Evolutionary conservation across 2,113 vertebrate genomes (phyloP).

Genomic region (Zosterops borbonicus): DNA sequence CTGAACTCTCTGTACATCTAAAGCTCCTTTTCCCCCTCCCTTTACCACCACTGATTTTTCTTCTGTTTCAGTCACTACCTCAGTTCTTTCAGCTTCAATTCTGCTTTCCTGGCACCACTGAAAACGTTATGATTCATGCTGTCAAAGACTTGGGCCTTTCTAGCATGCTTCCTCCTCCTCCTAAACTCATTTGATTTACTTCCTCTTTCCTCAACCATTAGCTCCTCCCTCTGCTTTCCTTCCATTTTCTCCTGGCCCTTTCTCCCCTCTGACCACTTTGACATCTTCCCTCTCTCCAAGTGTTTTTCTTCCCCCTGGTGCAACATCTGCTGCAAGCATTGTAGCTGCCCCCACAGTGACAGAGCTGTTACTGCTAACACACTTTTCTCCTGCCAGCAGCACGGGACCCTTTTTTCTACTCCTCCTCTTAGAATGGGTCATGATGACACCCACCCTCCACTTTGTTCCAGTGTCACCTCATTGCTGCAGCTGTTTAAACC

Average conservation of each 20-base stretch:
- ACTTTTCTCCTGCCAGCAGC: background rate
- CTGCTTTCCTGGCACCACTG: background rate
- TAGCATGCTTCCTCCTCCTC: background rate
- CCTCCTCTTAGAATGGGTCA: background rate
- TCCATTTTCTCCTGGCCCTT: background rate
- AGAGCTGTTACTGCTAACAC: accelerated
- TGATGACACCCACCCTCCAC: accelerated
- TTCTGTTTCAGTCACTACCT: background rate
- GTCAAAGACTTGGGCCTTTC: background rate
- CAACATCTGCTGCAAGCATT: background rate
- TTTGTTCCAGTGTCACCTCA: background rate
- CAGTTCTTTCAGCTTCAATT: background rate
- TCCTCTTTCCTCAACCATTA: background rate
- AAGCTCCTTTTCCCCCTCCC: background rate
- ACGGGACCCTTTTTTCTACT: background rate
- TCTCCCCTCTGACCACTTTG: background rate
- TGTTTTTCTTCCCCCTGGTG: background rate
- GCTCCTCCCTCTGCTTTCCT: background rate
- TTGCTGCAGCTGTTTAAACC: background rate
- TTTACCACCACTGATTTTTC: background rate
- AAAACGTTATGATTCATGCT: background rate
- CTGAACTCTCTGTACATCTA: background rate
- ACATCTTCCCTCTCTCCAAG: background rate
- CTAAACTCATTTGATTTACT: background rate
- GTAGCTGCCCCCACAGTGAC: accelerated